A percentile compares a stretch with the other conserved stretches of the same genome.
These are phyloP conservation scores for Gorsachius goisagi DNA, from an alignment of 2,113 vertebrate genomes.

Conservation along the genomic window DNA sequence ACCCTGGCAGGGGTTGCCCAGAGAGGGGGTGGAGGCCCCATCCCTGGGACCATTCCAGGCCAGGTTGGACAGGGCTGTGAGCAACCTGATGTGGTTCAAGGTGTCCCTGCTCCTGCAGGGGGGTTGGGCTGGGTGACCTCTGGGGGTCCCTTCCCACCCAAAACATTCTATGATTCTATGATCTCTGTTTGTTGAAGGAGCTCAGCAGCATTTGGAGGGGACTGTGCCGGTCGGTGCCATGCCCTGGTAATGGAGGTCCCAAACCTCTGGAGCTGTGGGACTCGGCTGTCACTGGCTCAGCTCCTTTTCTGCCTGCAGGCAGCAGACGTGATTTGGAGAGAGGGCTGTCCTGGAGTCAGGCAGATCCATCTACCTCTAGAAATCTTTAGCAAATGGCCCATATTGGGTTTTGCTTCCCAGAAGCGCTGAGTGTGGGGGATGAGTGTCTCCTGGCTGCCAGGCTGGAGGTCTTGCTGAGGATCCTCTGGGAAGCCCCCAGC, in stretches of 20 bases:
- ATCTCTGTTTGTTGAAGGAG: neutral
- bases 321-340: neutral
- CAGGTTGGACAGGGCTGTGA: too few relatives aligned
- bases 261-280: neutral
- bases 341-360: neutral
- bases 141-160: too few relatives aligned
- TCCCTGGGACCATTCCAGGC: too few relatives aligned
- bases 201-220: neutral
- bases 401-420: neutral
- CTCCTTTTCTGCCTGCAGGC: neutral
- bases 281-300: neutral
- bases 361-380: neutral
- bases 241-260: neutral
- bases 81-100: too few relatives aligned
- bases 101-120: too few relatives aligned
- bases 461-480: neutral
- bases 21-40: too few relatives aligned
- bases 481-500: neutral
- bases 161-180: too few relatives aligned
- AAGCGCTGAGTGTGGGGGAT: too few relatives aligned
- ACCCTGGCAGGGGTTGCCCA: too few relatives aligned
- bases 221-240: accelerated
- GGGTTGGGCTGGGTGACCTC: too few relatives aligned
- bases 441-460: neutral
- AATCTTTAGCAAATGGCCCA: neutral